phyloP scores from a whole-genome alignment of 1,140 invertebrate species.

The Trachymyrmex septentrionalis region DNA sequence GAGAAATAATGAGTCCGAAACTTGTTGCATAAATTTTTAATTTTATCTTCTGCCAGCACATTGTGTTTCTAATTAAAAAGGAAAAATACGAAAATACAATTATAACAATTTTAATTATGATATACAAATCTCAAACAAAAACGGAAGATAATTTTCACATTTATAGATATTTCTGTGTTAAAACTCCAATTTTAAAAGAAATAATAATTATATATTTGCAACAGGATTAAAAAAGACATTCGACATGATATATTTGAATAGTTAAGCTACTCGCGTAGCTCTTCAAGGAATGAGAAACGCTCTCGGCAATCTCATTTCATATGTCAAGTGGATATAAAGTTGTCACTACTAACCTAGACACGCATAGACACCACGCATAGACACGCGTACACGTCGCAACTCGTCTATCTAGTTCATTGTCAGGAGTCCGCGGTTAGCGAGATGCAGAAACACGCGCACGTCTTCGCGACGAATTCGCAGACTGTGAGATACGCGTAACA shows the following conservation, averaged over 20 bases:
- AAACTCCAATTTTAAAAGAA: not conserved
- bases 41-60: not conserved
- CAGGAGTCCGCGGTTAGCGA: constrained; percentile 67
- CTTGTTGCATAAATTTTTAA: not conserved
- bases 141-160: not conserved
- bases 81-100: not conserved
- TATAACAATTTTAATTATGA: not conserved
- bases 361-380: constrained; percentile 51
- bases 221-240: constrained; percentile 4
- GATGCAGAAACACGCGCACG: constrained; percentile 5
- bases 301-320: constrained; percentile 77
- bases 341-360: constrained; percentile 84
- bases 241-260: not conserved
- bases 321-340: constrained; percentile 78
- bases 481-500: constrained; percentile 43
- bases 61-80: not conserved
- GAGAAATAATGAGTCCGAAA: not conserved
- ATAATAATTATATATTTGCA: not conserved
- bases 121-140: constrained; percentile 5
- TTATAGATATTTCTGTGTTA: not conserved
- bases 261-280: constrained; percentile 5
- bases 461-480: constrained; percentile 50
- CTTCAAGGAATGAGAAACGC: constrained; percentile 68
- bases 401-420: constrained; percentile 83
- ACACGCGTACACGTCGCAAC: constrained; percentile 51